Evolutionary conservation across 1,140 invertebrate genomes (phyloP), one percentile per base, ranked within the genome.

Genomic region (Bacillus rossius): DNA sequence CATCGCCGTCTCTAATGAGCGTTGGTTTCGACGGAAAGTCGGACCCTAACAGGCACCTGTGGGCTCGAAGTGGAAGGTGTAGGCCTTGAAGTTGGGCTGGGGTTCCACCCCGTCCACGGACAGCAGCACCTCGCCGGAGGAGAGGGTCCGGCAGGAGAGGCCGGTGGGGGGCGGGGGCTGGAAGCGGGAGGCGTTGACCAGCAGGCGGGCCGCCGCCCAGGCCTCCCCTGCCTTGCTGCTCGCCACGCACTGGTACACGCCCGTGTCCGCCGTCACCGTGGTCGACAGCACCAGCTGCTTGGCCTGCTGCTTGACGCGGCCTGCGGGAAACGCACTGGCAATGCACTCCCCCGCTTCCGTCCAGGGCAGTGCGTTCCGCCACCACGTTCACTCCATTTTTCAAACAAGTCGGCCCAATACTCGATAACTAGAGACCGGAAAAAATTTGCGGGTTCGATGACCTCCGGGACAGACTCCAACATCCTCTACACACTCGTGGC

Each of bases 231-330:
- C 80, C 7, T 71, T 70, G 71, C 87, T 90, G n/a, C 79, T 73
- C 3, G 84, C 86, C 16, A 89, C 73, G 71, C 89, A 91, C 69
- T 91, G 87, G 70, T 91, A 91, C 52, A 89, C 74, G 25, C 86
- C 88, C 63, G 84, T 79, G 69, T 89, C 87, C 10, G 79, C 73
- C 16, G 77, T 77, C 26, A 88, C 78, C 20, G 86, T 81, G 48
- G 84, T 84, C 3, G 83, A 77, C 56, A 89, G 81, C 16, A 82
- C 77, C 45, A 89, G 69, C 63, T 80, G 77, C 61, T 76, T 71
- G 61, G 55, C 60, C 67, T 79, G 67, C 64, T 78, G 67, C 71
- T 84, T 77, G 64, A 84, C 68, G 67, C 80, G 65, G 65, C 81
- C 81, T 59, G 50, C 13, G 8, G n/a, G n/a, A n/a, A n/a, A n/a